Evolutionary conservation across 2,888 invertebrate species (phyloP).

Genomic region (Nowickia ferox): DNA sequence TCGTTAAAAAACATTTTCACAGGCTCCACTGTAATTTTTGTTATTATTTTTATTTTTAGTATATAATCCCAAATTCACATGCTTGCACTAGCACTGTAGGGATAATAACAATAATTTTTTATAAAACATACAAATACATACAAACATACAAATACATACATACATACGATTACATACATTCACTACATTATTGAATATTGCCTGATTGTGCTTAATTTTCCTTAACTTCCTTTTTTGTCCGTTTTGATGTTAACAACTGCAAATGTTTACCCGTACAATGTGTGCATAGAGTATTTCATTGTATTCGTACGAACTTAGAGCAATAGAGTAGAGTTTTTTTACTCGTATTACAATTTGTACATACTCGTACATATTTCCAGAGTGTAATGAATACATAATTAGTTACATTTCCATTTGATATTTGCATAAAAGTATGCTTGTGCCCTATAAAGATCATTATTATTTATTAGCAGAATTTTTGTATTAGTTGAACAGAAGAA

Average conservation of each 20-base stretch:
- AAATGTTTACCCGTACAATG: conserved; percentile 8
- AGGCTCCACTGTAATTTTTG: no score
- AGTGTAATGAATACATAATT: conserved; percentile 67
- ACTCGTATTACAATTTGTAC: neutral
- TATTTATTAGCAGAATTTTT: conserved; percentile 27
- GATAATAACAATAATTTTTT: neutral
- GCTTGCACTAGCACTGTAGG: neutral
- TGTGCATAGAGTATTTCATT: neutral
- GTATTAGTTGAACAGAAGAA: neutral
- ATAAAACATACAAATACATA: neutral
- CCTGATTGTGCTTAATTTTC: conserved; percentile 60
- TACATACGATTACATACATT: neutral
- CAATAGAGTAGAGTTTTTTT: conserved; percentile 13
- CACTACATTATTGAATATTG: conserved; percentile 29
- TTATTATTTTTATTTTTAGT: no score
- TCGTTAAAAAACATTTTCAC: no score
- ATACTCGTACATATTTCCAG: conserved; percentile 23
- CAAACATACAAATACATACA: no score
- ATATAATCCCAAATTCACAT: no score
- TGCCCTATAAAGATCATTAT: conserved; percentile 42
- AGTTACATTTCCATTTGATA: conserved; percentile 62
- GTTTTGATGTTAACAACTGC: neutral
- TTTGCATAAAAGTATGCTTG: neutral
- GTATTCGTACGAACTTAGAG: neutral
- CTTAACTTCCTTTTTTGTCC: conserved; percentile 46